Evolutionary conservation across 2,888 invertebrate genomes (phyloP).

Genomic region (Sialis fuliginosa): DNA sequence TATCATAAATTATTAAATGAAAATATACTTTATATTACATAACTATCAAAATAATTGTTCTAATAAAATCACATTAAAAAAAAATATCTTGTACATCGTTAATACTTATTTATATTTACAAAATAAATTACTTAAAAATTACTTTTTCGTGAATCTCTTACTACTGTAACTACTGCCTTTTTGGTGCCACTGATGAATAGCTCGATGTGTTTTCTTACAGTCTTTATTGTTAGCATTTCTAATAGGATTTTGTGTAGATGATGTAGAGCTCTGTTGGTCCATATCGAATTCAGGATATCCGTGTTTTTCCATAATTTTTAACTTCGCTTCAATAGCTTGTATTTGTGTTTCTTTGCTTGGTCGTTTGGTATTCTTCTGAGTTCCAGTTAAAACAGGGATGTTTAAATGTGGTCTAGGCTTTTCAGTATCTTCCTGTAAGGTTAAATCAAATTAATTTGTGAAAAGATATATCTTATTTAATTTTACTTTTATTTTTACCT

Average conservation of each 20-base stretch:
- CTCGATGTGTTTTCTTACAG: no score
- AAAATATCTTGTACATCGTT: no score
- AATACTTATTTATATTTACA: no score
- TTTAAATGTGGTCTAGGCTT: slow-evolving; percentile 58
- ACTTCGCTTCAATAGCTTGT: slow-evolving; percentile 74
- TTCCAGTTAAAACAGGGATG: slow-evolving; percentile 58
- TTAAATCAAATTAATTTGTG: not conserved
- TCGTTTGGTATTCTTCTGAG: slow-evolving; percentile 36
- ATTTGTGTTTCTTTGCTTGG: slow-evolving; percentile 65
- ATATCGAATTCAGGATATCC: slow-evolving; percentile 55
- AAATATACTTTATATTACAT: no score
- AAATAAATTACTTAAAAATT: no score
- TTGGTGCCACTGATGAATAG: no score
- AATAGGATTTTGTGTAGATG: slow-evolving; percentile 20
- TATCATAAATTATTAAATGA: no score
- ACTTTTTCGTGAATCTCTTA: no score
- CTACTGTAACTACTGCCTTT: no score
- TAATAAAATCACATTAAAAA: no score
- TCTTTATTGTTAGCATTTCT: no score
- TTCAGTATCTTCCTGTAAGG: slow-evolving; percentile 51
- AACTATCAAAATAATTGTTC: no score
- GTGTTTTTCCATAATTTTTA: slow-evolving; percentile 56
- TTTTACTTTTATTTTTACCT: slow-evolving; percentile 27
- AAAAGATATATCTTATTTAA: slow-evolving; percentile 4
- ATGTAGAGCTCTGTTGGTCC: slow-evolving; percentile 46